Percentiles rank a stretch among this genome's conserved stretches.
Conservation (phyloP, 2,113 vertebrate genomes). For the Caretta caretta region DNA sequence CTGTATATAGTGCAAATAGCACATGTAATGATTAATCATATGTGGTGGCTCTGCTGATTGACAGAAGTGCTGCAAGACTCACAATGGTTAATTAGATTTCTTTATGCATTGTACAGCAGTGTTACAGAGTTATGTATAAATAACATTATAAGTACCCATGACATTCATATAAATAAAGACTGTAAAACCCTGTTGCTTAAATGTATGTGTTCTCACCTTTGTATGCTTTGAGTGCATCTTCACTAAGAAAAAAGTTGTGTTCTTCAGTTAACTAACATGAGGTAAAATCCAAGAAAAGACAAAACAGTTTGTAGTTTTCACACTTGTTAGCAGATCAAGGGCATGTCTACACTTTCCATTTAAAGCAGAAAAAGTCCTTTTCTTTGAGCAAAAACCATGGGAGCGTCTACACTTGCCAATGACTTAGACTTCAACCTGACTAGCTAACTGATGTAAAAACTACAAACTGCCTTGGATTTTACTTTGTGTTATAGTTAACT, state of each 20-base stretch:
- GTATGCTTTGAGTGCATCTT: background rate
- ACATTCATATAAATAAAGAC: background rate
- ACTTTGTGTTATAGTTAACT: background rate
- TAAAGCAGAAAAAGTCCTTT: too few relatives aligned
- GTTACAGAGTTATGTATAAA: conserved; percentile 37
- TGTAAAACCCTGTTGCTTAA: fast-evolving
- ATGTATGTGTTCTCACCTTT: background rate
- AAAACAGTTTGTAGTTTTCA: background rate
- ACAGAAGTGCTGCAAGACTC: conserved; percentile 55
- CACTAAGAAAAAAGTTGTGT: background rate
- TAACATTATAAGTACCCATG: conserved; percentile 10
- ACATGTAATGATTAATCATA: conserved; percentile 56
- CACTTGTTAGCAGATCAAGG: background rate
- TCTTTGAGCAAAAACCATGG: too few relatives aligned
- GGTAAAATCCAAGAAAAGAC: background rate
- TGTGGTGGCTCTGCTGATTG: conserved; percentile 61
- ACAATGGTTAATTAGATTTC: conserved; percentile 62
- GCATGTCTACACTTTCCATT: too few relatives aligned
- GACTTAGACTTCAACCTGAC: background rate
- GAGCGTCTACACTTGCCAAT: too few relatives aligned
- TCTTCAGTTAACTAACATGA: background rate
- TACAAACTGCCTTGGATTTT: background rate
- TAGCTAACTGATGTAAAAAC: background rate
- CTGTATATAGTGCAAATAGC: conserved; percentile 69
- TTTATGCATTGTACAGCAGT: conserved; percentile 27